Conservation (phyloP, 92 coral and sea anemone genomes). For the Virgularia gustaviana region DNA sequence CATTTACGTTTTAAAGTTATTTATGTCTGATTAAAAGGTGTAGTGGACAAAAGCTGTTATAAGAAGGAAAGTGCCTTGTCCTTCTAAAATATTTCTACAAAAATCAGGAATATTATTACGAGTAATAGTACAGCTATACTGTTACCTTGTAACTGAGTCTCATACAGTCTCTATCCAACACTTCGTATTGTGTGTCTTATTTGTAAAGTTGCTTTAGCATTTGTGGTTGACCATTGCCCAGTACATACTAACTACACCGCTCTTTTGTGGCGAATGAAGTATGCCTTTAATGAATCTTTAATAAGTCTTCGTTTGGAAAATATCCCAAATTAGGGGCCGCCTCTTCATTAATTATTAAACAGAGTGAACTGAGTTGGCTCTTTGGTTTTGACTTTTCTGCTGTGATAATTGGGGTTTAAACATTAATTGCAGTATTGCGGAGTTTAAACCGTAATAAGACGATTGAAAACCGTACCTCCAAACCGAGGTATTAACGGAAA, state of each 20-base stretch:
- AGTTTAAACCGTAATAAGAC: too few relatives aligned
- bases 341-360: constrained; percentile 21
- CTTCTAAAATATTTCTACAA: too few relatives aligned
- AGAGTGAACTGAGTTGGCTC: background rate
- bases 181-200: constrained; percentile 5
- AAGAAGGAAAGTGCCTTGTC: too few relatives aligned
- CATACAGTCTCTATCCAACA: too few relatives aligned
- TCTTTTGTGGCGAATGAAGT: constrained; percentile 15
- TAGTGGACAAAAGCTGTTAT: too few relatives aligned
- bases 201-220: constrained; percentile 12
- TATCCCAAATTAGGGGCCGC: constrained; percentile 31
- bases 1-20: too few relatives aligned
- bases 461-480: too few relatives aligned
- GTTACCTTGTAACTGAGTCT: too few relatives aligned
- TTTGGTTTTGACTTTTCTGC: background rate
- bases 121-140: too few relatives aligned
- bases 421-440: background rate
- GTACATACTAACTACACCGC: constrained; percentile 6
- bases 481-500: too few relatives aligned
- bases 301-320: constrained; percentile 20
- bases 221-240: constrained; percentile 29
- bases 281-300: constrained; percentile 18
- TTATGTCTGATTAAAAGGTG: too few relatives aligned
- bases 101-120: too few relatives aligned
- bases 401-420: background rate